Percentiles rank a stretch among this genome's conserved stretches.
Conservation (phyloP, 2,797 vertebrate genomes). For the Micromesistius poutassou region DNA sequence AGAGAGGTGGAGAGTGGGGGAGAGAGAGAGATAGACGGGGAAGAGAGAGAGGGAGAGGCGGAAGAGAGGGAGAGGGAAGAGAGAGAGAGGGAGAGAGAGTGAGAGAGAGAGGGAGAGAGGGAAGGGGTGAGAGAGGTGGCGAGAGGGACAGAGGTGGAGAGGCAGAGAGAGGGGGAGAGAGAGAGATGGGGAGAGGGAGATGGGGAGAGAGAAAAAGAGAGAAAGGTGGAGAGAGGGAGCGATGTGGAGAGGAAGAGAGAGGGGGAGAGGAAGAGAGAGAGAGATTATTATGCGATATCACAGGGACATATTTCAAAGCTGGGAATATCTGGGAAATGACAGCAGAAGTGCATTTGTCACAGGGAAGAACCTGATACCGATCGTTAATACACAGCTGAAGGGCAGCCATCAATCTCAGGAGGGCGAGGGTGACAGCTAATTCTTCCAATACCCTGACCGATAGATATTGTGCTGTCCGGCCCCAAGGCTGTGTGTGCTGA, state of each 20-base stretch:
- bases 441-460: conserved; percentile 47
- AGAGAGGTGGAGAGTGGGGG: no score
- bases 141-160: no score
- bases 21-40: no score
- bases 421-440: conserved; percentile 63
- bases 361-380: conserved; percentile 23
- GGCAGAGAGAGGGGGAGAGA: no score
- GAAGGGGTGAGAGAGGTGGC: no score
- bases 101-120: not conserved
- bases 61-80: not conserved
- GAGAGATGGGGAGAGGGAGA: no score
- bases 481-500: conserved; percentile 49
- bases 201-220: no score
- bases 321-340: not conserved
- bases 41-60: no score
- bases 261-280: not conserved
- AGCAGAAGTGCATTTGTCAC: conserved; percentile 16
- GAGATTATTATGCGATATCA: not conserved
- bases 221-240: no score
- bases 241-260: not conserved
- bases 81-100: not conserved
- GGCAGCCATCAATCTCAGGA: conserved; percentile 45
- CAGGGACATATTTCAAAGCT: conserved; percentile 13
- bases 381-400: conserved; percentile 27
- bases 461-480: conserved; percentile 27